Evolutionary conservation across 2,113 vertebrate species (phyloP).

Genomic region (Hippocampus zosterae): DNA sequence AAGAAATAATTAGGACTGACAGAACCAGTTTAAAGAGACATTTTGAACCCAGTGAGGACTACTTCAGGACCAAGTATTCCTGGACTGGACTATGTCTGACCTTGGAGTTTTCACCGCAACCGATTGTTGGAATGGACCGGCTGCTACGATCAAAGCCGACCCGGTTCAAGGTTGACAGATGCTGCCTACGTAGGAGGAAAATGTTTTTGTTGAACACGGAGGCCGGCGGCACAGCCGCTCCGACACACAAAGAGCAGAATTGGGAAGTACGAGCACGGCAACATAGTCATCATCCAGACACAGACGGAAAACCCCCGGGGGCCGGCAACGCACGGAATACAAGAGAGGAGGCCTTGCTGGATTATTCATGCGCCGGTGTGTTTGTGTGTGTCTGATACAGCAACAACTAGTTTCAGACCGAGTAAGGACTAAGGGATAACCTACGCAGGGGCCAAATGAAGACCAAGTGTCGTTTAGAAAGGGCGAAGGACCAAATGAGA

Average conservation of each 20-base stretch:
- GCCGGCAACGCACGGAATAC: slow-evolving; percentile 49
- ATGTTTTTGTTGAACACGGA: slow-evolving; percentile 34
- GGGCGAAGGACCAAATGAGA: too few relatives aligned
- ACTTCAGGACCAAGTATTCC: too few relatives aligned
- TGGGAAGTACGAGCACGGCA: slow-evolving; percentile 21
- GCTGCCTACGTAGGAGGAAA: slow-evolving; percentile 40
- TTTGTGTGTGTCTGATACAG: slow-evolving; percentile 37
- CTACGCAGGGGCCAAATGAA: too few relatives aligned
- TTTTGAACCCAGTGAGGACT: too few relatives aligned
- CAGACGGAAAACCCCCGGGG: slow-evolving; percentile 36
- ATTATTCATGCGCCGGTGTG: slow-evolving; percentile 62
- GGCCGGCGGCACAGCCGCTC: neutral
- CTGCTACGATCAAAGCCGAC: slow-evolving; percentile 32
- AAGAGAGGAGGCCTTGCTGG: slow-evolving; percentile 36
- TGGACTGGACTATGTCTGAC: too few relatives aligned
- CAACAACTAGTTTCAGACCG: too few relatives aligned
- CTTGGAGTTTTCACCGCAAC: too few relatives aligned
- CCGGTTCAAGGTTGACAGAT: slow-evolving; percentile 36
- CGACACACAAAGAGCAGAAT: neutral
- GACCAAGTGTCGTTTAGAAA: too few relatives aligned
- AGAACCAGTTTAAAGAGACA: too few relatives aligned
- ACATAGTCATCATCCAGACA: slow-evolving; percentile 15
- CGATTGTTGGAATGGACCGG: slow-evolving; percentile 25
- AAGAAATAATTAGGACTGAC: too few relatives aligned
- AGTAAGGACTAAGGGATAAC: too few relatives aligned